A percentile compares a stretch with the other conserved stretches of the same genome.
Conservation (phyloP, 2,797 vertebrate species). For the Chaunax sp. region DNA sequence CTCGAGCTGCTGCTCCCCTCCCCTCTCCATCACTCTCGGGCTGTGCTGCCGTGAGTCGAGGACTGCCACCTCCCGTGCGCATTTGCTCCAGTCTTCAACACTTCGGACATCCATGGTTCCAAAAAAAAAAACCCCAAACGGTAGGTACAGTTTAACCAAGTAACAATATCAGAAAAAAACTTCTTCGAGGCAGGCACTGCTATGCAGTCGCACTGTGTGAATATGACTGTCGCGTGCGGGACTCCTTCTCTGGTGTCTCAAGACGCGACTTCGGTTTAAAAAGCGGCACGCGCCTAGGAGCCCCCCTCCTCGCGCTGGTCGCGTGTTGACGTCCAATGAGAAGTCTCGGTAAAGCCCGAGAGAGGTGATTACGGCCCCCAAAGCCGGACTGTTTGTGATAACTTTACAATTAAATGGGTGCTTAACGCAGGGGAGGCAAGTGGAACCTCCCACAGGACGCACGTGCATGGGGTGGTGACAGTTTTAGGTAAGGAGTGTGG, state of each 20-base stretch:
- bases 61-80: slow-evolving; percentile 57
- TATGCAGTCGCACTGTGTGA: slow-evolving; percentile 68
- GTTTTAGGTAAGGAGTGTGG: slow-evolving; percentile 66
- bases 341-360: slow-evolving; percentile 73
- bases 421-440: slow-evolving; percentile 79
- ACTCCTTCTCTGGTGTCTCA: slow-evolving; percentile 91
- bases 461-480: slow-evolving; percentile 62
- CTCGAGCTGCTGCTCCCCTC: slow-evolving; percentile 65
- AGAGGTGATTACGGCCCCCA: slow-evolving; percentile 77
- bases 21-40: slow-evolving; percentile 58
- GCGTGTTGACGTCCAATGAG: slow-evolving; percentile 94
- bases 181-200: slow-evolving; percentile 56
- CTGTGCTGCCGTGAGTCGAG: slow-evolving; percentile 44
- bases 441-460: slow-evolving; percentile 81
- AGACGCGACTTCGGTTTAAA: slow-evolving; percentile 92
- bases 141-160: slow-evolving; percentile 8
- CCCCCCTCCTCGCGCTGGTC: slow-evolving; percentile 93
- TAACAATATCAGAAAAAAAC: slow-evolving; percentile 5
- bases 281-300: slow-evolving; percentile 95
- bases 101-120: slow-evolving; percentile 76
- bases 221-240: slow-evolving; percentile 84
- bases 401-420: slow-evolving; percentile 76
- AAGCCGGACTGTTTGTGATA: slow-evolving; percentile 76
- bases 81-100: slow-evolving; percentile 78
- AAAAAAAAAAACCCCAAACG: slow-evolving; percentile 15